Evolutionary conservation across 30 jellyfish, hydroid and myxozoan genomes (phyloP), one percentile per base, ranked within the genome.

Genomic region (Hydractinia echinata): DNA sequence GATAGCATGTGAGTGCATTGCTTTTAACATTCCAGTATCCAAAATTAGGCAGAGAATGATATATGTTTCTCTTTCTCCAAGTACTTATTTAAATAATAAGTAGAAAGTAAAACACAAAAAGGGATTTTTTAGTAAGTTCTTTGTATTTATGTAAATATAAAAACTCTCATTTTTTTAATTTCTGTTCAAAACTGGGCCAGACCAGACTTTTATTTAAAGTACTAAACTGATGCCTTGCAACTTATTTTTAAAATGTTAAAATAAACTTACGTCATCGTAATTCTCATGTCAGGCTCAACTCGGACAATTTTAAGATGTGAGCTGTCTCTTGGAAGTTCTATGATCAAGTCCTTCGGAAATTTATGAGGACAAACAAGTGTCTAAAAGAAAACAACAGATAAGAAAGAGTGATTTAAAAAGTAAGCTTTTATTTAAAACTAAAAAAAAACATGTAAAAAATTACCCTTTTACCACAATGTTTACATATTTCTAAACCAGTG

Each of bases 341-440:
- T 60, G 19, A 89, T 73, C 64, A 83, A 69, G 70, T 89, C 96
- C 15, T 86, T 82, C n/a, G 81, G 83, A 5, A 86, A 62, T 60
- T 79, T 61, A 51, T 89, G 96, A 5, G 96, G 96, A 61, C 96
- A 89, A 20, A 89, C 78, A 66, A 89, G 82, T 5, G 96, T 84
- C 96, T 89, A 48, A 55, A 81, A n/a, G n/a, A n/a, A 5, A 60
- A 8, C 77, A 7, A 19, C 4, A 19, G 15, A 51, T 11, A 51
- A 19, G 48, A 10, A 15, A 14, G 10, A 54, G 61, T 18, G 53
- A 7, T 4, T 77, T 15, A 77, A 19, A 53, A 54, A 6, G 60
- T 51, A 5, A 10, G 55, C 55, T 5, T 73, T 53, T 1, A 10
- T 73, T 39, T 15, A 7, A 19, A 21, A 19, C n/a, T n/a, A 5